Evolutionary conservation across 2,888 invertebrate species (phyloP).

Genomic region (Xylophagus ater): DNA sequence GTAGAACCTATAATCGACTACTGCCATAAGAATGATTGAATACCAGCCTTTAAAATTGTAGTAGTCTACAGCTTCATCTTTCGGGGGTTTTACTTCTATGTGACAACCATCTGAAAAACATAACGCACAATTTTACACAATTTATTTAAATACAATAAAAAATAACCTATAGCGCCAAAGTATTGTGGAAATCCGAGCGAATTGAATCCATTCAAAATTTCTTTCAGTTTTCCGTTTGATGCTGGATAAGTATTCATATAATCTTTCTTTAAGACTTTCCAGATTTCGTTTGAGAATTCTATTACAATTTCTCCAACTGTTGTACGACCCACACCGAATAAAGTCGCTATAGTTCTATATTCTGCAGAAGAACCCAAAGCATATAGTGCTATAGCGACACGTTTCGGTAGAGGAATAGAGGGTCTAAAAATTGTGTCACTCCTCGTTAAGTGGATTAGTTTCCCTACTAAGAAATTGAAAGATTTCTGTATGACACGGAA

Average conservation of each 20-base stretch:
- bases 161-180: not conserved
- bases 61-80: not conserved
- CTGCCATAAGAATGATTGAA: not conserved
- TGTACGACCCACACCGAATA: conserved; percentile 14
- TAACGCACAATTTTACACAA: no score
- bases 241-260: not conserved
- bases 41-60: not conserved
- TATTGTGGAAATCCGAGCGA: not conserved
- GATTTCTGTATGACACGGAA: conserved; percentile 1
- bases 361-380: conserved; percentile 8
- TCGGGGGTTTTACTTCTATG: not conserved
- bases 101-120: not conserved
- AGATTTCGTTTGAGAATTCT: not conserved
- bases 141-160: no score
- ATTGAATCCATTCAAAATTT: not conserved
- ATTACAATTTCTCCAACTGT: conserved; percentile 14
- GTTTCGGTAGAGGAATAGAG: conserved; percentile 5
- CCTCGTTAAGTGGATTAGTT: not conserved
- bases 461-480: not conserved
- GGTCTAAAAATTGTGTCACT: not conserved
- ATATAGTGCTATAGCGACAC: conserved; percentile 10
- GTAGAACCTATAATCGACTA: conserved; percentile 1
- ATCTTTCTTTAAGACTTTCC: not conserved
- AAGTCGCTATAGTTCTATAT: conserved; percentile 8
- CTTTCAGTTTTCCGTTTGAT: not conserved